Evolutionary conservation across 1,140 invertebrate genomes (phyloP).

Genomic region (Bombus pyrosoma): DNA sequence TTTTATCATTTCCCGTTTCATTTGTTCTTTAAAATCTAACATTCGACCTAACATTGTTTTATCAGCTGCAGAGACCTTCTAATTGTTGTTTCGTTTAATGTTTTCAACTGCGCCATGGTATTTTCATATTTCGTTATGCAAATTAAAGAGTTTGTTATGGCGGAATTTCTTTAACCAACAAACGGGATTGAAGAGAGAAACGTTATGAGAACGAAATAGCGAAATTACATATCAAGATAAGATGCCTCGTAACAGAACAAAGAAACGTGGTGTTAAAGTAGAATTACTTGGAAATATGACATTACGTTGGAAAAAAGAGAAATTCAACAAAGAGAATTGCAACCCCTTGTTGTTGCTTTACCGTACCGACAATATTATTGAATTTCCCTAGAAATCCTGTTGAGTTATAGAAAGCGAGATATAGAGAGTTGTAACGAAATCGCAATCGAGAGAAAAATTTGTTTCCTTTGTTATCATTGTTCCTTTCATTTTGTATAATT

Average conservation of each 20-base stretch:
- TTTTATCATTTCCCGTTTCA: background rate
- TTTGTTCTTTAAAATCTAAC: background rate
- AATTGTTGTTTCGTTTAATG: background rate
- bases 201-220: background rate
- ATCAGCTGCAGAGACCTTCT: background rate
- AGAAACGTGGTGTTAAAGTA: slow-evolving; percentile 9
- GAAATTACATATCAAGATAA: slow-evolving; percentile 20
- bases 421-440: background rate
- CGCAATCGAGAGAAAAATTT: background rate
- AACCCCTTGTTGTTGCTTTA: background rate
- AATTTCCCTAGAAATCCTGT: background rate
- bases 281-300: slow-evolving; percentile 14
- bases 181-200: background rate
- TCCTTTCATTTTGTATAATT: background rate
- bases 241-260: slow-evolving; percentile 1
- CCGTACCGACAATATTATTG: background rate
- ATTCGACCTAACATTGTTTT: background rate
- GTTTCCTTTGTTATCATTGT: background rate
- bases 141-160: slow-evolving; percentile 10
- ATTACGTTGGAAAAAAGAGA: background rate
- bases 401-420: background rate
- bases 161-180: background rate
- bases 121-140: slow-evolving; percentile 17
- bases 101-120: background rate
- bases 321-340: background rate